phyloP scores from a whole-genome alignment of 2,797 vertebrate genomes.

The Pyrocephalus nanus region DNA sequence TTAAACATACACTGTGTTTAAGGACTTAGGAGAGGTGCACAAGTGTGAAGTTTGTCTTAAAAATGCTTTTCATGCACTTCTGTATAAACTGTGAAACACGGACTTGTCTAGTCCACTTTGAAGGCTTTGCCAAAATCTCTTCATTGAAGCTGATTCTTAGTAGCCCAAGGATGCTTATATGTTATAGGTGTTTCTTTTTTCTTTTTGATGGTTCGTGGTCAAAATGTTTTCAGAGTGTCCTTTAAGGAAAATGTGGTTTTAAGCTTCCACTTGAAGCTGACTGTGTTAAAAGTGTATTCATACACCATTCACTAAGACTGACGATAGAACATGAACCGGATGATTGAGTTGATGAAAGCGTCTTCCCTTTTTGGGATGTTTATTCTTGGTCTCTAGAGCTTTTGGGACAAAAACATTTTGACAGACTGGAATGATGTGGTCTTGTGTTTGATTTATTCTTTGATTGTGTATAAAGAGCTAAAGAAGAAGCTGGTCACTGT shows the following conservation, averaged over 20 bases:
- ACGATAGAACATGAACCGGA: neutral
- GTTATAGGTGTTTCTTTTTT: neutral
- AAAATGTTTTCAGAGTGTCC: neutral
- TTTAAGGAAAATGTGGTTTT: neutral
- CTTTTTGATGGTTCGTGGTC: neutral
- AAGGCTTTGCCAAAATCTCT: neutral
- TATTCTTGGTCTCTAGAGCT: neutral
- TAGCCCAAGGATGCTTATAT: neutral
- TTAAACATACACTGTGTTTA: neutral
- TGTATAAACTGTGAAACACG: rapidly evolving
- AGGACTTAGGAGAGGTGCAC: neutral
- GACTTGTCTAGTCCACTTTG: neutral
- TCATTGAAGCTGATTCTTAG: neutral
- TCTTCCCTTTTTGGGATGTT: neutral
- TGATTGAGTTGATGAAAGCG: neutral
- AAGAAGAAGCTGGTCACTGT: neutral
- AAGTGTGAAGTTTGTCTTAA: neutral
- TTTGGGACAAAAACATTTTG: neutral
- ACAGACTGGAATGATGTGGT: rapidly evolving
- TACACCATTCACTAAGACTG: rapidly evolving
- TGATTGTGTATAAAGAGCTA: neutral
- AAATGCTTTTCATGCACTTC: neutral
- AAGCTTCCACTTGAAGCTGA: neutral
- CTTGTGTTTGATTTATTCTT: neutral
- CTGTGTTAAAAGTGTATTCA: neutral